These are phyloP conservation scores for Microdon myrmicae DNA, from an alignment of 2,888 invertebrate genomes.

Conservation along the genomic window DNA sequence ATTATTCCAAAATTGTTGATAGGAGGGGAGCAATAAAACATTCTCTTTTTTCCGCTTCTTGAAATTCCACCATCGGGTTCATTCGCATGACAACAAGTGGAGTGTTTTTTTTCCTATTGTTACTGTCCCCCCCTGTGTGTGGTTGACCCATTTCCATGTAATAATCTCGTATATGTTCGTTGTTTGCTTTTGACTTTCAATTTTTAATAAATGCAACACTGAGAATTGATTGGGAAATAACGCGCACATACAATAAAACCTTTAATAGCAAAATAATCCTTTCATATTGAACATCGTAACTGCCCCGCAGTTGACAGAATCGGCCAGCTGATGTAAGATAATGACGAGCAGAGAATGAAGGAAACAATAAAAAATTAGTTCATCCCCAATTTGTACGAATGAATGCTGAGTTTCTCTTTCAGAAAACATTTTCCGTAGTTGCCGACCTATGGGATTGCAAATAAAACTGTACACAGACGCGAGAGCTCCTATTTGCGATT, in stretches of 20 bases:
- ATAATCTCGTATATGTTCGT: too few species aligned
- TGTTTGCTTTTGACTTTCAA: conserved; percentile 15
- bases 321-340: conserved; percentile 48
- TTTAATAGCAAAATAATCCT: conserved; percentile 20
- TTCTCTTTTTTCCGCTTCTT: too few species aligned
- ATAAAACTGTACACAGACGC: too few species aligned
- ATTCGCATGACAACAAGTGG: conserved; percentile 43
- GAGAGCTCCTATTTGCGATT: too few species aligned
- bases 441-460: too few species aligned
- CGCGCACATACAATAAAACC: too few species aligned
- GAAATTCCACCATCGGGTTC: conserved; percentile 23
- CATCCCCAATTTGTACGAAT: too few species aligned
- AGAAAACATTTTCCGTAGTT: too few species aligned
- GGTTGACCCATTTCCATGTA: conserved; percentile 32
- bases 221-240: too few species aligned
- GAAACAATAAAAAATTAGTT: conserved; percentile 17
- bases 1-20: conserved; percentile 11
- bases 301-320: conserved; percentile 25
- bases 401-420: too few species aligned
- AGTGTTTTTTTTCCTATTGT: conserved; percentile 20
- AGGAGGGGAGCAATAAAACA: too few species aligned
- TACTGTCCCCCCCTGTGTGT: conserved; percentile 3
- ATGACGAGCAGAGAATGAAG: too few species aligned
- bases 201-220: conserved; percentile 25
- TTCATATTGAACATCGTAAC: conserved; percentile 41